Percentiles rank a stretch among this genome's conserved stretches.
Conservation (phyloP, 2,888 invertebrate species). For the Dione vanillae region DNA sequence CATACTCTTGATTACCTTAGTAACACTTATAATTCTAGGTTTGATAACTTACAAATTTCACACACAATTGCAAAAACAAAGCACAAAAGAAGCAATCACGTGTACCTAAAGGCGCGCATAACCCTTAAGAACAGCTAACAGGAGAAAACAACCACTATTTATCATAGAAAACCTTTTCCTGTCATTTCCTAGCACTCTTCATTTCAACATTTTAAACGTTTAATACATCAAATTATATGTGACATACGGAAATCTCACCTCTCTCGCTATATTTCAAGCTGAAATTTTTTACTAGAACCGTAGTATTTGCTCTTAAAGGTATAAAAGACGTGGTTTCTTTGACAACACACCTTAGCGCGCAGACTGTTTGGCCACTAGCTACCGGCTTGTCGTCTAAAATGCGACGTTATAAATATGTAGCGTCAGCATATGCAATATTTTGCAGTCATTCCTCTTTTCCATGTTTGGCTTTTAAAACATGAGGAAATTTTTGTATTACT, state of each 20-base stretch:
- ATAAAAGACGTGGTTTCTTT: slow-evolving; percentile 29
- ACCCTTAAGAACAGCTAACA: neutral
- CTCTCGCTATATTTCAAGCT: slow-evolving; percentile 5
- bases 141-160: neutral
- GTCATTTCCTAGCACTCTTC: neutral
- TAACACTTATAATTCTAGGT: too few species aligned
- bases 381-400: slow-evolving; percentile 15
- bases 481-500: neutral
- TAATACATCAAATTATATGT: neutral
- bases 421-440: slow-evolving; percentile 6
- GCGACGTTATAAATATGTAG: slow-evolving; percentile 11
- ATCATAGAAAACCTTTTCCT: neutral
- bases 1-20: too few species aligned
- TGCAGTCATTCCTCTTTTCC: slow-evolving; percentile 13
- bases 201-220: neutral
- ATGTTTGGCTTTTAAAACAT: neutral
- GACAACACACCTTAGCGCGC: slow-evolving; percentile 28
- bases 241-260: neutral
- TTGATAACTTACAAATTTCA: too few species aligned
- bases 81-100: too few species aligned
- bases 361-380: slow-evolving; percentile 21
- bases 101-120: neutral
- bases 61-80: too few species aligned
- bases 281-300: slow-evolving; percentile 12
- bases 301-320: slow-evolving; percentile 17